phyloP scores from a whole-genome alignment of 1,140 invertebrate genomes.

The Ladona fulva region DNA sequence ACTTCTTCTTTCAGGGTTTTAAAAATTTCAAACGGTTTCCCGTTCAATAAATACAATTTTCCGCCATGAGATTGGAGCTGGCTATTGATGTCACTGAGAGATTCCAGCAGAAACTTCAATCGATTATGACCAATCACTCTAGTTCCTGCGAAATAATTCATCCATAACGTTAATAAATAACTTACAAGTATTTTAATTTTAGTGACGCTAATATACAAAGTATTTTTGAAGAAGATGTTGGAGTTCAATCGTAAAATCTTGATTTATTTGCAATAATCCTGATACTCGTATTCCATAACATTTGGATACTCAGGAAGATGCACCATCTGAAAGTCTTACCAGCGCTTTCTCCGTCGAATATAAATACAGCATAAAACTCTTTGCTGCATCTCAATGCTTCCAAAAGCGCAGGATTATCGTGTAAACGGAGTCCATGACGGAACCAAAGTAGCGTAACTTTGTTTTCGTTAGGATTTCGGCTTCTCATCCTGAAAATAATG shows the following conservation, averaged over 20 bases:
- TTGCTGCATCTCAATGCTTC: conserved; percentile 43
- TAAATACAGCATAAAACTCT: conserved; percentile 52
- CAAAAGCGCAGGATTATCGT: conserved; percentile 62
- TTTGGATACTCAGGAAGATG: too few relatives aligned
- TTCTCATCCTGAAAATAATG: too few relatives aligned
- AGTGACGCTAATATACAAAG: too few relatives aligned
- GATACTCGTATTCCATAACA: too few relatives aligned
- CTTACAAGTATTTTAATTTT: neutral
- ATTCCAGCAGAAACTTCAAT: conserved; percentile 60
- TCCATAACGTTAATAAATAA: neutral
- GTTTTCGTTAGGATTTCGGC: too few relatives aligned
- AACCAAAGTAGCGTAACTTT: conserved; percentile 50
- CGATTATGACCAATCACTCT: conserved; percentile 56
- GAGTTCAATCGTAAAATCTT: too few relatives aligned
- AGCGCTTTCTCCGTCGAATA: conserved; percentile 64
- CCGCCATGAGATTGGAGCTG: conserved; percentile 49
- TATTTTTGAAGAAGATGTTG: too few relatives aligned
- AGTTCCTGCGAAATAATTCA: conserved; percentile 44
- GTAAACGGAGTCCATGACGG: conserved; percentile 59
- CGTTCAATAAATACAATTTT: conserved; percentile 50
- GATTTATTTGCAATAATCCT: conserved; percentile 17
- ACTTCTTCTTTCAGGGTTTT: conserved; percentile 43
- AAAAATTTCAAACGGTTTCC: conserved; percentile 54
- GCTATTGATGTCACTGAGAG: conserved; percentile 54
- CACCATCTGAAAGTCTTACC: conserved; percentile 35